phyloP scores from a whole-genome alignment of 2,113 vertebrate species.

The Equus przewalskii region DNA sequence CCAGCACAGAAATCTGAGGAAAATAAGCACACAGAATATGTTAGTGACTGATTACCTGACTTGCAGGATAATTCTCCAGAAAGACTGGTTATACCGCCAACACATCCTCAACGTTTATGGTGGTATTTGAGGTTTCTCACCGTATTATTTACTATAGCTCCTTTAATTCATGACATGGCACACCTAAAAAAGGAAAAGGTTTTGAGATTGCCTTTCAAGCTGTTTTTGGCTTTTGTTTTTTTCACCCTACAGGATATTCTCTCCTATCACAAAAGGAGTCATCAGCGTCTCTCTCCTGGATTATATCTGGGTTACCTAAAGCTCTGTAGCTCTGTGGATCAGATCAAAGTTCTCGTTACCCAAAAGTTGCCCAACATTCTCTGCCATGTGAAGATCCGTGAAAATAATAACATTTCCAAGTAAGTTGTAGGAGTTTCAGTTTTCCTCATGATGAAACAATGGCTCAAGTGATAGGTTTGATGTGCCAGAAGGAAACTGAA shows the following conservation, averaged over 20 bases:
- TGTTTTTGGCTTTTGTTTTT: background rate
- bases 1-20: constrained; percentile 3
- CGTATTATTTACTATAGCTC: background rate
- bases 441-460: constrained; percentile 20
- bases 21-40: background rate
- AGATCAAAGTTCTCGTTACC: constrained; percentile 97
- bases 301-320: constrained; percentile 98
- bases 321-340: constrained; percentile 98
- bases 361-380: constrained; percentile 96
- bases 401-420: constrained; percentile 96
- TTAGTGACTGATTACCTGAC: background rate
- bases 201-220: background rate
- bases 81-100: background rate
- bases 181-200: constrained; percentile 1
- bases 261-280: constrained; percentile 94
- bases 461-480: background rate
- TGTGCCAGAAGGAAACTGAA: background rate
- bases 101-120: background rate
- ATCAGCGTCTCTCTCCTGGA: constrained; percentile 92
- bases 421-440: constrained; percentile 83
- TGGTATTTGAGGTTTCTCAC: background rate
- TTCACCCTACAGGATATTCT: constrained; percentile 92
- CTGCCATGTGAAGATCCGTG: constrained; percentile 94
- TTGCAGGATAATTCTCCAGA: constrained; percentile 26
- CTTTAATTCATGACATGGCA: background rate